Evolutionary conservation across 2,113 vertebrate species (phyloP).

Genomic region (Cyanistes caeruleus): DNA sequence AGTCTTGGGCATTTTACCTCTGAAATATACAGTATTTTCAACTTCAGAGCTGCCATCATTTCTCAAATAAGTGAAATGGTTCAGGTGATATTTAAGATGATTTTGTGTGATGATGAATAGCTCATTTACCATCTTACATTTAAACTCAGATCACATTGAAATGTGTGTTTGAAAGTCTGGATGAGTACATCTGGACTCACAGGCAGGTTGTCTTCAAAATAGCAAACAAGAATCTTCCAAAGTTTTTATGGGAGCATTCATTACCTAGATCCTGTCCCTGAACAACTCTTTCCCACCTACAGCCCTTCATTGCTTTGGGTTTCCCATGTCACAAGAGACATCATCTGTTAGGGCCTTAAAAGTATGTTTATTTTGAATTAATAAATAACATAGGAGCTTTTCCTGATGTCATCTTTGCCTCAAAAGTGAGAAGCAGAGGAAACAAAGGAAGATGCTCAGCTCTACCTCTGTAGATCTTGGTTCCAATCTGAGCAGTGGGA

Average conservation of each 20-base stretch:
- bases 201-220: not conserved
- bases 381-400: not conserved
- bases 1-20: not conserved
- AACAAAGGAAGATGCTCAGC: not conserved
- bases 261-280: not conserved
- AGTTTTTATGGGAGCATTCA: not conserved
- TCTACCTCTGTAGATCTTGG: not conserved
- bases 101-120: not conserved
- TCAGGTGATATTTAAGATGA: slow-evolving; percentile 15
- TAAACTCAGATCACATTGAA: not conserved
- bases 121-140: not conserved
- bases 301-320: not conserved
- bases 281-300: not conserved
- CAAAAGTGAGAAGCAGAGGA: not conserved
- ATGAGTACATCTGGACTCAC: not conserved
- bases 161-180: not conserved
- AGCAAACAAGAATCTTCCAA: not conserved
- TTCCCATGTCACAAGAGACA: not conserved
- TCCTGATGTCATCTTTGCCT: not conserved
- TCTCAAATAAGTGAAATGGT: not conserved
- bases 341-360: not conserved
- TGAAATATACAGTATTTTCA: not conserved
- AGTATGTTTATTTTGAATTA: not conserved
- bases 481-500: not conserved
- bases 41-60: not conserved